Conservation (phyloP, 2,113 vertebrate genomes). For the Sphyrna mokarran region DNA sequence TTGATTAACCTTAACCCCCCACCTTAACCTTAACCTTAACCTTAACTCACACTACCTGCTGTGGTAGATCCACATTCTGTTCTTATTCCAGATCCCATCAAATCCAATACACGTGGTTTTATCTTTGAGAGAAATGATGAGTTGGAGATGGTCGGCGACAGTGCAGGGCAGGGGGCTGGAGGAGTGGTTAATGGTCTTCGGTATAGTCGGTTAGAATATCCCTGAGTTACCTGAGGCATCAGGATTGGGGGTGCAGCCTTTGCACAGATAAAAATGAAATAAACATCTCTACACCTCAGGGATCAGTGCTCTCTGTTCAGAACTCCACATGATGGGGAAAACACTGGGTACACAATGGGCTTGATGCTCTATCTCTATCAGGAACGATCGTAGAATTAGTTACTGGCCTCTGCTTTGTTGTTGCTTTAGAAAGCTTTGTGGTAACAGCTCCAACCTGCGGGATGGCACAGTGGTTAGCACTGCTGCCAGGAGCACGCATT, state of each 20-base stretch:
- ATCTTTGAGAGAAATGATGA: too few species aligned
- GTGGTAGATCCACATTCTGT: neutral
- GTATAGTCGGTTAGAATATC: neutral
- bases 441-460: neutral
- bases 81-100: neutral
- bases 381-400: neutral
- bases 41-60: neutral
- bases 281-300: neutral
- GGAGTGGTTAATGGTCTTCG: neutral
- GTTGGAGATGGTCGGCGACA: too few species aligned
- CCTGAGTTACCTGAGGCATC: neutral
- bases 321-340: neutral
- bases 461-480: too few species aligned
- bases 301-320: neutral
- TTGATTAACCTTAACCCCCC: neutral
- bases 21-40: too few species aligned
- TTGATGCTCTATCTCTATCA: neutral
- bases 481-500: too few species aligned
- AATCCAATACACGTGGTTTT: neutral
- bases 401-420: neutral
- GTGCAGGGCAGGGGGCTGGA: neutral
- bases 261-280: neutral
- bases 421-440: neutral
- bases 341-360: too few species aligned
- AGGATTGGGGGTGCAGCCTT: neutral